Percentiles rank a stretch among this genome's conserved stretches.
phyloP scores from a whole-genome alignment of 2,113 vertebrate genomes.

The Andinoacara biseriatus region DNA sequence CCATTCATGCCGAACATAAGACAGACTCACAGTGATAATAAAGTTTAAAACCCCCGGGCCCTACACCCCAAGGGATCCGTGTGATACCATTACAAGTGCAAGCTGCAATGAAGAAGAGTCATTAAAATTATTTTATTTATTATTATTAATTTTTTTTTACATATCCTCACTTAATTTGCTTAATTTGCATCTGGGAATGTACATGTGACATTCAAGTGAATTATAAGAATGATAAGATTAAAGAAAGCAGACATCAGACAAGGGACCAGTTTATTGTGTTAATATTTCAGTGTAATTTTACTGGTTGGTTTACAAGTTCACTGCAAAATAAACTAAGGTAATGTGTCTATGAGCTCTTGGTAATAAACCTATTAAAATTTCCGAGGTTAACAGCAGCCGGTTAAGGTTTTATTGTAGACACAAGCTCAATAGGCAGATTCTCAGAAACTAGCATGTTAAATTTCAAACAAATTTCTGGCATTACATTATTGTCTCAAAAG shows the following conservation, averaged over 20 bases:
- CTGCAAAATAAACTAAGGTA: no score
- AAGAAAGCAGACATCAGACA: not conserved
- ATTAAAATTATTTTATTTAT: not conserved
- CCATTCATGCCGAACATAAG: not conserved
- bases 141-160: not conserved
- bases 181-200: not conserved
- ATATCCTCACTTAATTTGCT: not conserved
- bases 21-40: not conserved
- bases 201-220: not conserved
- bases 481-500: not conserved
- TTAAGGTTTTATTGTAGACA: not conserved
- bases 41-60: no score
- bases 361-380: not conserved
- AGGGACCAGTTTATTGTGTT: not conserved
- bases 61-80: not conserved
- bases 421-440: not conserved
- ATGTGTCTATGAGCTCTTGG: not conserved
- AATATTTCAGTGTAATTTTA: not conserved
- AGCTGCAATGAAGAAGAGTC: not conserved
- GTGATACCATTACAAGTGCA: not conserved
- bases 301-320: not conserved
- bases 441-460: not conserved
- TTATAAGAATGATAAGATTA: not conserved
- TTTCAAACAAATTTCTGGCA: not conserved
- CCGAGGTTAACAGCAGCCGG: not conserved